Evolutionary conservation across 1,140 invertebrate species (phyloP).

Genomic region (Brachionus asplanchnoidis): DNA sequence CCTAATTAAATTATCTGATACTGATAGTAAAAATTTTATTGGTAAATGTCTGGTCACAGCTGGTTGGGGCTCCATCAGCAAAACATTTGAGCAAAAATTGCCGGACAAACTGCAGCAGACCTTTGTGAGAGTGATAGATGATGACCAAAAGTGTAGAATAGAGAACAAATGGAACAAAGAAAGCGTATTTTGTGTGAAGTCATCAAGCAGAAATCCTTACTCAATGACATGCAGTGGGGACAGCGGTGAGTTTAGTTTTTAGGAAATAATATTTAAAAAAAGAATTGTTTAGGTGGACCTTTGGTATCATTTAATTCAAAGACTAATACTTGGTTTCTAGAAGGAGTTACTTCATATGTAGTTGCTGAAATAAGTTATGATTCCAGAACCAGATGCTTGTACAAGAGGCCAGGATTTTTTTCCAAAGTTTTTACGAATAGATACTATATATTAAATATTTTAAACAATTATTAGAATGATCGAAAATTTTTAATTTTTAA

Average conservation of each 20-base stretch:
- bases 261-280: not conserved
- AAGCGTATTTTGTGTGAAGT: not conserved
- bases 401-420: not conserved
- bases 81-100: not conserved
- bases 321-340: not conserved
- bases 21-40: not conserved
- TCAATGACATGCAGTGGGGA: not conserved
- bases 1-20: not conserved
- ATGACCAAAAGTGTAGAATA: not conserved
- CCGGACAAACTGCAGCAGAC: not conserved
- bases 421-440: not conserved
- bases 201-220: not conserved
- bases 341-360: constrained; percentile 1
- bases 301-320: not conserved
- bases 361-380: not conserved
- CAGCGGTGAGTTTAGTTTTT: not conserved
- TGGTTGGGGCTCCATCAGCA: constrained; percentile 19
- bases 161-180: not conserved
- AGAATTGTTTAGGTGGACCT: not conserved
- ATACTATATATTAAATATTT: not conserved
- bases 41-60: not conserved
- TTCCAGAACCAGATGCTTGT: not conserved
- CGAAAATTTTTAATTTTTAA: not conserved
- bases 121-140: not conserved
- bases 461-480: not conserved